These are phyloP conservation scores for Andrena cerasifolii DNA, from an alignment of 1,140 invertebrate species.

Conservation along the genomic window DNA sequence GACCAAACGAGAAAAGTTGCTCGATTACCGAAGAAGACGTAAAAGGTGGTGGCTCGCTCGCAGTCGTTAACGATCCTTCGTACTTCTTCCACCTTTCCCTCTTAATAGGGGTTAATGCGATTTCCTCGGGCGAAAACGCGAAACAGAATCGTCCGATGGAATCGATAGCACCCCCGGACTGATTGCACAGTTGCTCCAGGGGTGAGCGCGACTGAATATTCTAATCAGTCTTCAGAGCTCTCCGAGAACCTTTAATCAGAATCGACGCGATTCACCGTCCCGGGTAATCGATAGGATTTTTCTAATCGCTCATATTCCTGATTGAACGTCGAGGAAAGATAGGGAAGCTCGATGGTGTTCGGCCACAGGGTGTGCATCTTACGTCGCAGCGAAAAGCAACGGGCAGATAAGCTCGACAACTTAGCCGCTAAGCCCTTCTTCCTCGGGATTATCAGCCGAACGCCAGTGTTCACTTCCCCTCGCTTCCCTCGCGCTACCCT, in stretches of 20 bases:
- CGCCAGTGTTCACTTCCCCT: slow-evolving; percentile 26
- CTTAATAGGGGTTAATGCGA: slow-evolving; percentile 23
- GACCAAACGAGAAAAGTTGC: slow-evolving; percentile 63
- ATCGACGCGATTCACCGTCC: too few species aligned
- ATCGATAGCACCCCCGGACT: background rate
- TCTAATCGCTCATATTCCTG: too few species aligned
- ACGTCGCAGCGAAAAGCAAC: slow-evolving; percentile 59
- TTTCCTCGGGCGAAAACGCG: background rate
- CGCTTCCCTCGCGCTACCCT: slow-evolving; percentile 58
- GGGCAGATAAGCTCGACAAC: slow-evolving; percentile 66
- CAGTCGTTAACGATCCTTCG: background rate
- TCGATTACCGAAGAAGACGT: slow-evolving; percentile 9
- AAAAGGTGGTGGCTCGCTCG: slow-evolving; percentile 7
- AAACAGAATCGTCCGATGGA: background rate
- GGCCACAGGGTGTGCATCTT: slow-evolving; percentile 17
- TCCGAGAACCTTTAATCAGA: too few species aligned
- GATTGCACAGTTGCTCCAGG: too few species aligned
- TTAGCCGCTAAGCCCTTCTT: slow-evolving; percentile 68
- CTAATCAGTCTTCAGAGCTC: too few species aligned
- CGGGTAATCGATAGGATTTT: too few species aligned
- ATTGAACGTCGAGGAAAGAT: background rate
- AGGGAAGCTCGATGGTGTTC: slow-evolving; percentile 3
- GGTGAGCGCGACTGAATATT: too few species aligned
- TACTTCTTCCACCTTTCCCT: background rate
- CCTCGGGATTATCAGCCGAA: slow-evolving; percentile 65